phyloP scores from a whole-genome alignment of 2,113 vertebrate genomes.

The Alectura lathami region DNA sequence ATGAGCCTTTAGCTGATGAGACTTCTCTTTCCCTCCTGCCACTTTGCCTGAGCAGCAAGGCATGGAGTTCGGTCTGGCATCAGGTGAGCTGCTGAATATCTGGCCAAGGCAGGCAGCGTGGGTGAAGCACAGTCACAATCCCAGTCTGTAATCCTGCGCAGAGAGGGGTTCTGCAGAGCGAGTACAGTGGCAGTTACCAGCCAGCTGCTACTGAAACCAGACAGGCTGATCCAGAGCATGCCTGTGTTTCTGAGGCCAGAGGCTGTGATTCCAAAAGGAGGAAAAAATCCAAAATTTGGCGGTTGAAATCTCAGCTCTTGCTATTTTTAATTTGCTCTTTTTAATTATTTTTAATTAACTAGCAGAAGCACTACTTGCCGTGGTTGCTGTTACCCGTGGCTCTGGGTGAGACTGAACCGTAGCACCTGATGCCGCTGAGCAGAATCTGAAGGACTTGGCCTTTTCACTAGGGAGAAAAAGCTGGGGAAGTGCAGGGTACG shows the following conservation, averaged over 20 bases:
- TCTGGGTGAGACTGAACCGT: accelerated
- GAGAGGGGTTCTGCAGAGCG: accelerated
- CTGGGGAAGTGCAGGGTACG: not conserved
- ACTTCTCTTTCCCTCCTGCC: not conserved
- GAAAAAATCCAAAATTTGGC: accelerated
- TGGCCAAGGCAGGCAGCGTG: not conserved
- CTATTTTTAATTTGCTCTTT: not conserved
- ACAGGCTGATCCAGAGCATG: not conserved
- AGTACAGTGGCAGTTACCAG: not conserved
- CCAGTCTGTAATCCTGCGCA: accelerated
- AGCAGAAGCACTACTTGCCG: too few relatives aligned
- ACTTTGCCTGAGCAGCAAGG: accelerated
- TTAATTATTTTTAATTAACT: too few relatives aligned
- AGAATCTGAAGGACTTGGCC: not conserved
- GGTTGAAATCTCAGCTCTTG: not conserved
- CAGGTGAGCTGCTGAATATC: not conserved
- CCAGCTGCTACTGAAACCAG: not conserved
- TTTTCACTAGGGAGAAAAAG: not conserved
- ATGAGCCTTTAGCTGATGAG: not conserved
- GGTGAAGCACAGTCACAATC: accelerated
- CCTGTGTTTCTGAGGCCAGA: too few relatives aligned
- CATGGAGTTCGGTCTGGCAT: not conserved
- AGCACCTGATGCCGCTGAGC: accelerated
- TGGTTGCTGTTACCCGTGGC: accelerated
- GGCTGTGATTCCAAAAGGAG: not conserved